Evolutionary conservation across 2,797 vertebrate genomes (phyloP).

Genomic region (Eospalax fontanierii): DNA sequence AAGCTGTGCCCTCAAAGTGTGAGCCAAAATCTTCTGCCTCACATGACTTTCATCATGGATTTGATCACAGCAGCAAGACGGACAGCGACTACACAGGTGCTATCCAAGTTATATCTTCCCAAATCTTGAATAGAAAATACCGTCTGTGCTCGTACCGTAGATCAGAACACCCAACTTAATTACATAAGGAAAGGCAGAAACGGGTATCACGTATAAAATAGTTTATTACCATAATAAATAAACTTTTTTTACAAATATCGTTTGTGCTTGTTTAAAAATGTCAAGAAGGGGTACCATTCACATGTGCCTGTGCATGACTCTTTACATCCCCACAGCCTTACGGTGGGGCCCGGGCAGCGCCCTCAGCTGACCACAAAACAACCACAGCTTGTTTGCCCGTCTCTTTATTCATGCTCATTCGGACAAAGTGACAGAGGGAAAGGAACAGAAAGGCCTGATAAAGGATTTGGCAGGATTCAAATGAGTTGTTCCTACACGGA

Average conservation of each 20-base stretch:
- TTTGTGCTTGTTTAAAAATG: conserved; percentile 94
- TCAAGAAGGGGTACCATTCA: conserved; percentile 87
- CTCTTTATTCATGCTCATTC: conserved; percentile 88
- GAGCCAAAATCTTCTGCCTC: neutral
- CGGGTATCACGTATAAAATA: conserved; percentile 93
- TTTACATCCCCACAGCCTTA: conserved; percentile 82
- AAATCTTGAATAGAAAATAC: neutral
- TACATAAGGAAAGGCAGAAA: conserved; percentile 76
- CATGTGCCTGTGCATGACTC: conserved; percentile 83
- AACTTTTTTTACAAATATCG: conserved; percentile 92
- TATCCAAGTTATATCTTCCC: neutral
- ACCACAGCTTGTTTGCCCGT: conserved; percentile 85
- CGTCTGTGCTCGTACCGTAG: neutral
- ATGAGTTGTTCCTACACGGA: conserved; percentile 82
- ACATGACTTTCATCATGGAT: neutral
- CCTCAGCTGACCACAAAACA: conserved; percentile 90
- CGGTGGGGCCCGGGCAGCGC: conserved; percentile 86
- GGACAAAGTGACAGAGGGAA: conserved; percentile 88
- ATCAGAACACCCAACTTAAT: neutral
- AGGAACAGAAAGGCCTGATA: conserved; percentile 79
- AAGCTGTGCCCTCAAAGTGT: neutral
- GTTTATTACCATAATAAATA: conserved; percentile 95
- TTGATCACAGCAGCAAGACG: neutral
- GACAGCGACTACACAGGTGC: neutral
- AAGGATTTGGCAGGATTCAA: conserved; percentile 84